phyloP scores from a whole-genome alignment of 1,140 invertebrate species.

The Hylaeus anthracinus region DNA sequence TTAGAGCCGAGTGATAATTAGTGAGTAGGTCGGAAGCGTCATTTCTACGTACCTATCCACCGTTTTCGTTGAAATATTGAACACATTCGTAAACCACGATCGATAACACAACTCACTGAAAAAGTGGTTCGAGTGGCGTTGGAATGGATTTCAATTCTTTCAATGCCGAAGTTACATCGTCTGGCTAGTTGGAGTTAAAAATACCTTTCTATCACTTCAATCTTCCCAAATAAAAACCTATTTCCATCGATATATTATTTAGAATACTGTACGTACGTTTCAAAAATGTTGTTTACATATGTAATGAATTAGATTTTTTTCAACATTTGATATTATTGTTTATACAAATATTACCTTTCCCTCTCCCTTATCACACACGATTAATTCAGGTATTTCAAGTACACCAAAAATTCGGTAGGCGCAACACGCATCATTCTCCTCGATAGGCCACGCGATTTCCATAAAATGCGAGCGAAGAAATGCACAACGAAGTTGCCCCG shows the following conservation, averaged over 20 bases:
- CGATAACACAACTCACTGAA: constrained; percentile 37
- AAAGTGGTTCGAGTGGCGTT: neutral
- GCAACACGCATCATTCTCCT: neutral
- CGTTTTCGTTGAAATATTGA: constrained; percentile 19
- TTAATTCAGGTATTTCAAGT: no score
- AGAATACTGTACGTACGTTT: no score
- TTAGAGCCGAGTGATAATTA: constrained; percentile 34
- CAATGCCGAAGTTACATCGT: neutral
- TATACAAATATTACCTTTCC: no score
- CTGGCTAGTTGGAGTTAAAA: no score
- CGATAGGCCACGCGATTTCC: neutral
- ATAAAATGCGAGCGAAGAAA: constrained; percentile 2
- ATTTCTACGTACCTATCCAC: neutral
- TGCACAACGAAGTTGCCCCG: constrained; percentile 27
- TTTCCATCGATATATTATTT: no score
- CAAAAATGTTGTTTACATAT: no score
- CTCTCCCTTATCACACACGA: no score
- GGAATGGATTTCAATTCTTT: neutral
- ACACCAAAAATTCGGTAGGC: no score
- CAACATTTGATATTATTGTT: no score
- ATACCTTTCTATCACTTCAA: no score
- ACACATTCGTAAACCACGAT: constrained; percentile 34
- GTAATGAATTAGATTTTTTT: no score
- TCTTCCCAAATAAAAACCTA: no score
- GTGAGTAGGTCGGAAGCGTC: constrained; percentile 8